Conservation (phyloP, 2,797 vertebrate genomes). For the Bradypus variegatus region DNA sequence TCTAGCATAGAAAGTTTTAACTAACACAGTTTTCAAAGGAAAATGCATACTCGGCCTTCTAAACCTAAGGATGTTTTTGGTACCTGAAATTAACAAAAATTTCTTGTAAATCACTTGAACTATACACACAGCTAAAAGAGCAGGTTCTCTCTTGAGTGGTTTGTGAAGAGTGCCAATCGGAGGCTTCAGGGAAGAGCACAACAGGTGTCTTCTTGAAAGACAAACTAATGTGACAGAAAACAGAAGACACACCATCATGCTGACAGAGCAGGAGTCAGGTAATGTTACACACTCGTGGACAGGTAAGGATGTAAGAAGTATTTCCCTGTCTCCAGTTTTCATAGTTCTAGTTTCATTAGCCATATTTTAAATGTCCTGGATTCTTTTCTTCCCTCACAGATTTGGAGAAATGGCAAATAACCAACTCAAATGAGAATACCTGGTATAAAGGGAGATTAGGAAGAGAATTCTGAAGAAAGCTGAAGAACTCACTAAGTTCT, state of each 20-base stretch:
- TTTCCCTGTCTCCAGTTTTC: not conserved
- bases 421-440: not conserved
- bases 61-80: not conserved
- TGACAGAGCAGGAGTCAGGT: not conserved
- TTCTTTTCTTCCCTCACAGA: not conserved
- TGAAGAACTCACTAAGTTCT: not conserved
- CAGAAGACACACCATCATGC: accelerated
- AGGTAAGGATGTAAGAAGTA: accelerated
- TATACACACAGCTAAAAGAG: not conserved
- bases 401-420: slow-evolving; percentile 15
- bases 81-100: not conserved
- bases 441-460: not conserved
- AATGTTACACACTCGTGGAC: accelerated
- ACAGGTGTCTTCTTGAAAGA: not conserved
- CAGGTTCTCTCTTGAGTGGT: not conserved
- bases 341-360: not conserved
- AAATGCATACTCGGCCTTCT: not conserved
- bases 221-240: not conserved
- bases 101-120: not conserved
- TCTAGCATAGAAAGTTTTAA: not conserved
- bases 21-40: not conserved
- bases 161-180: not conserved
- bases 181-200: not conserved
- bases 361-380: not conserved
- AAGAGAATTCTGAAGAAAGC: slow-evolving; percentile 34